These are phyloP conservation scores for Falco punctatus DNA, from an alignment of 2,113 vertebrate genomes.

Conservation along the genomic window DNA sequence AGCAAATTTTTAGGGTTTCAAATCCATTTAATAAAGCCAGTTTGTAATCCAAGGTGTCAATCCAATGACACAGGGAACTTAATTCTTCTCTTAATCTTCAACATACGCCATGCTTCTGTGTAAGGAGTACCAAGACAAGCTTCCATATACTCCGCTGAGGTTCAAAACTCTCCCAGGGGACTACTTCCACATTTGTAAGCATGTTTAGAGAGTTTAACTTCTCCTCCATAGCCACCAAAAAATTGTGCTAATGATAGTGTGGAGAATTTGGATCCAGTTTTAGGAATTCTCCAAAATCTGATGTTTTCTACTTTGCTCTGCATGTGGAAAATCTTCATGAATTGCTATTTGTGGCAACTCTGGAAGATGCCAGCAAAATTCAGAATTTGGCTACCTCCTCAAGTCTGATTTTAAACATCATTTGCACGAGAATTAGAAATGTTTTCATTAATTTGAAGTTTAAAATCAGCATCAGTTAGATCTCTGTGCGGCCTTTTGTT, in stretches of 20 bases:
- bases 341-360: neutral
- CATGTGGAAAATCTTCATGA: neutral
- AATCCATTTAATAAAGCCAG: neutral
- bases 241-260: neutral
- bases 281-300: neutral
- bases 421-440: conserved; percentile 2
- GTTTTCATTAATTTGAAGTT: conserved; percentile 6
- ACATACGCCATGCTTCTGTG: rapidly evolving
- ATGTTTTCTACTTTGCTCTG: neutral
- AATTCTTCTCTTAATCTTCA: neutral
- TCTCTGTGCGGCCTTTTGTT: neutral
- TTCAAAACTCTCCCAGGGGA: neutral
- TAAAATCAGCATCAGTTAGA: conserved; percentile 23
- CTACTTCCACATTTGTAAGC: neutral
- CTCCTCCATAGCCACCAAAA: neutral
- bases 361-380: conserved; percentile 5
- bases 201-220: neutral
- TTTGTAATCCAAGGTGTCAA: neutral
- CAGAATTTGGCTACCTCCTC: neutral
- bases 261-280: neutral
- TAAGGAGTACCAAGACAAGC: neutral
- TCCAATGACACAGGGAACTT: neutral
- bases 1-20: neutral
- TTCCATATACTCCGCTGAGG: neutral
- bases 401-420: conserved; percentile 16